Percentiles rank a stretch among this genome's conserved stretches.
phyloP scores from a whole-genome alignment of 2,113 vertebrate genomes.

The Pycnonotus jocosus region DNA sequence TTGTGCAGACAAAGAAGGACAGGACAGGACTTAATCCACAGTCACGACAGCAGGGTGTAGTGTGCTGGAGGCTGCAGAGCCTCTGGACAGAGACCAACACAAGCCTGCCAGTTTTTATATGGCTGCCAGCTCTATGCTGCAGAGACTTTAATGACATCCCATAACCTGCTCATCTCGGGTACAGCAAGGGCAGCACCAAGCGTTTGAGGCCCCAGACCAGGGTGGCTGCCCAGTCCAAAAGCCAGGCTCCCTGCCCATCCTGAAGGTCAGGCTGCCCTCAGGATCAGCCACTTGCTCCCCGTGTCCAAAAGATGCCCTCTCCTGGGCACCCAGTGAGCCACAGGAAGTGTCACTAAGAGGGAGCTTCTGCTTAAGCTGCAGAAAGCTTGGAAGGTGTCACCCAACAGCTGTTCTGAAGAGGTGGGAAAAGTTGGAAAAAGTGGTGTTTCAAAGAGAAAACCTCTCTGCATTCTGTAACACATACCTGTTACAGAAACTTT shows the following conservation, averaged over 20 bases:
- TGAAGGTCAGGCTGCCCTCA: conserved; percentile 35
- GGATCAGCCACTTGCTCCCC: background rate
- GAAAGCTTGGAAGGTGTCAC: background rate
- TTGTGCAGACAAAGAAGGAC: background rate
- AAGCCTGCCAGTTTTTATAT: background rate
- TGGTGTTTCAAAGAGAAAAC: background rate
- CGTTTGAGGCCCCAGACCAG: background rate
- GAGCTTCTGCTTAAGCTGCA: background rate
- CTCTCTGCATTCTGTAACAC: background rate
- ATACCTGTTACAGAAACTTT: background rate
- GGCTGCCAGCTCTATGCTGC: background rate
- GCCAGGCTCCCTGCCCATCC: background rate
- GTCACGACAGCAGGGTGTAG: background rate
- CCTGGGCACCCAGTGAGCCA: background rate
- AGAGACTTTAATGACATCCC: background rate
- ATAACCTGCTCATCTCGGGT: fast-evolving
- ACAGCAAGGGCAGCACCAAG: background rate
- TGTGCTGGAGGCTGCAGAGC: background rate
- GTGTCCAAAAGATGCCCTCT: conserved; percentile 7
- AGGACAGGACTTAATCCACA: background rate
- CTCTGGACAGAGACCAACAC: background rate
- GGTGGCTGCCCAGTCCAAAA: background rate
- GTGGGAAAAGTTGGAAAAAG: background rate
- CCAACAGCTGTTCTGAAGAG: background rate
- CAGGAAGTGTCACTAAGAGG: background rate